Evolutionary conservation across 2,797 vertebrate genomes (phyloP), one percentile per base, ranked within the genome.

Genomic region (Gorsachius magnificus): DNA sequence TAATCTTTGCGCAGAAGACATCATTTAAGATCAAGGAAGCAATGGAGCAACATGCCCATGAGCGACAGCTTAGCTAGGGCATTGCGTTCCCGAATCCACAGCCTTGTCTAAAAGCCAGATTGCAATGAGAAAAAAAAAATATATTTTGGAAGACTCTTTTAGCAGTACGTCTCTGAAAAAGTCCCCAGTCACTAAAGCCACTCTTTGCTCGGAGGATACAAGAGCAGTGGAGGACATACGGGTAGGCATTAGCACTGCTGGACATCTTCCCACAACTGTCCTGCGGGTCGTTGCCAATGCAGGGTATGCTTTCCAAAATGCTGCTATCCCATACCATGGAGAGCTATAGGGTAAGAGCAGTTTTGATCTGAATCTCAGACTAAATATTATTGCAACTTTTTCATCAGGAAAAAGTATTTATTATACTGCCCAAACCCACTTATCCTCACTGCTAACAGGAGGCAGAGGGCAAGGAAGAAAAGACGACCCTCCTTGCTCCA

Each of bases 261-360:
- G 31, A 7, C 41, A 17, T 17, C n/a, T 68, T 54, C 43, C 46
- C 25, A 3, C 84, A 76, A 56, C 18, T 31, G 8, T 25, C 60
- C 11, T 45, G 48, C 0, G 0, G 8, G 0, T 11, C 28, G 31
- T 6, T 80, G 17, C n/a, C 36, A 43, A 4, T 5, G n/a, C 20
- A 64, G 13, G 6, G 5, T 33, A 25, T 10, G 14, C 11, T 85
- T 87, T 80, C 76, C 72, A 57, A 50, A 91, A 51, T 17, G 19
- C 28, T 77, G n/a, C 38, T 48, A 14, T 10, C 14, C 10, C 28
- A 31, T 17, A 24, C 7, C 28, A 17, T 6, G 10, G 20, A 63
- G 16, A 16, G 2, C 24, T 60, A 12, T 12, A 16, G 48, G 36
- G 4, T 38, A 69, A 70, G 18, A 3, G 2, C 8, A 71, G 5